Base-by-base conservation (phyloP, 53 echinoderm and acorn worm genomes). In the Apostichopus leukothele region DNA sequence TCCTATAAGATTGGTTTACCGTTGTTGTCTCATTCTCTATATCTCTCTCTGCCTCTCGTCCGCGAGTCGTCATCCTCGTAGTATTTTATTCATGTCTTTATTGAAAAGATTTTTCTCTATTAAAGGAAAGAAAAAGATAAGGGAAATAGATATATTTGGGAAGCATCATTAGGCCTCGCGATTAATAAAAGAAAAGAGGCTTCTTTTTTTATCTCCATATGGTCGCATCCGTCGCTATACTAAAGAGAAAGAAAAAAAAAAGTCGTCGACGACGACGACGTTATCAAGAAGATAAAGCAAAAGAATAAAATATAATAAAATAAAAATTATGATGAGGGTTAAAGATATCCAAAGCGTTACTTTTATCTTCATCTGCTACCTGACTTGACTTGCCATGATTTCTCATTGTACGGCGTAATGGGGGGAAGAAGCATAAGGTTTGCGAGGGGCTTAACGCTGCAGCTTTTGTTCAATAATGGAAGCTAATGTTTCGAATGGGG, bases 401-500 rank as follows among this genome's bases (percentile, higher is more conserved):
- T 51, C 81, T 55, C 54, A 54, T 11, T 81, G 60, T 59, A 25
- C 19, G 81, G 59, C 54, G 53, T 81, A 81, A 81, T 81, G 81
- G 81, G 81, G 55, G 81, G 81, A 55, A n/a, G 57, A 57, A 81
- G 25, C 81, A 81, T 57, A 81, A 81, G 81, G 81, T 81, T 81
- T 81, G 81, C 81, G 81, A 39, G 39, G 57, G 81, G 81, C 81
- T 57, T 57, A 81, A 59, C 55, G 39, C 39, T 39, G 81, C 53
- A 57, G 57, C 81, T 81, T 81, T 81, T 81, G 81, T 81, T 55
- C 57, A 16, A 23, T 81, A 10, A 81, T 59, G 60, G 81, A 81
- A 55, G 52, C 81, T 81, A 81, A 81, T 81, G 81, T 81, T 81
- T 81, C 81, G 81, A 81, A 81, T 21, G 39, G 81, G 81, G 18